Conservation (phyloP, 2,888 invertebrate species). For the Cephus pulcher region DNA sequence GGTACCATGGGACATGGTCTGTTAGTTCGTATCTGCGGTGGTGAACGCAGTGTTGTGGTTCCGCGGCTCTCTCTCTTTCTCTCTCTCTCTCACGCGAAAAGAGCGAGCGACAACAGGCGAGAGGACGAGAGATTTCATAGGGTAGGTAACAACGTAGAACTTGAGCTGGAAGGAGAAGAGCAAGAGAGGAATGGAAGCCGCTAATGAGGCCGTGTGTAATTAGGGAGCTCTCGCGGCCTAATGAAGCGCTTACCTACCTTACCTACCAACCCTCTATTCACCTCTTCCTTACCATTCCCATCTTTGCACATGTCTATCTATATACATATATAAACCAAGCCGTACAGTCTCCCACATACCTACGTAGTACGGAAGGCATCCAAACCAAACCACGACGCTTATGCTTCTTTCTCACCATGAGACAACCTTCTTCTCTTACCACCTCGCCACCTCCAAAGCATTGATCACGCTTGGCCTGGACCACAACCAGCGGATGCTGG, state of each 20-base stretch:
- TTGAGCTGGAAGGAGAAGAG: slow-evolving; percentile 20
- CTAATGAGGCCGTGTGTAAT: slow-evolving; percentile 67
- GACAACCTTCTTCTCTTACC: slow-evolving; percentile 32
- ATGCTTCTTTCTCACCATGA: slow-evolving; percentile 36
- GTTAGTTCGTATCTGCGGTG: slow-evolving; percentile 49
- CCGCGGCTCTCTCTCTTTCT: slow-evolving; percentile 22
- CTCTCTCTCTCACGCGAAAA: slow-evolving; percentile 26
- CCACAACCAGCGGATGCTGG: slow-evolving; percentile 14
- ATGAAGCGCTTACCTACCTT: slow-evolving; percentile 66
- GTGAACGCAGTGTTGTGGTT: slow-evolving; percentile 52
- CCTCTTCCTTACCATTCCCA: slow-evolving; percentile 40
- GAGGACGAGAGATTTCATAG: slow-evolving; percentile 44
- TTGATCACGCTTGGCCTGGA: slow-evolving; percentile 50
- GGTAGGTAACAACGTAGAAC: slow-evolving; percentile 33
- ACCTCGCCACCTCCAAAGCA: slow-evolving; percentile 48
- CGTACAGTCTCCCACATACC: neutral
- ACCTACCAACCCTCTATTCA: slow-evolving; percentile 51
- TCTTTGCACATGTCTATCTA: slow-evolving; percentile 33
- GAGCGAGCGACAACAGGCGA: slow-evolving; percentile 39
- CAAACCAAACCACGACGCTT: neutral
- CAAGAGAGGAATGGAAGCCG: slow-evolving; percentile 52
- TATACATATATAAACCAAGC: neutral
- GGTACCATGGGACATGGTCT: neutral
- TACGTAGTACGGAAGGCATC: neutral
- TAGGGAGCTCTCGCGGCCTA: slow-evolving; percentile 67